Evolutionary conservation across 2,888 invertebrate genomes (phyloP).

Genomic region (Macrophya annulata): DNA sequence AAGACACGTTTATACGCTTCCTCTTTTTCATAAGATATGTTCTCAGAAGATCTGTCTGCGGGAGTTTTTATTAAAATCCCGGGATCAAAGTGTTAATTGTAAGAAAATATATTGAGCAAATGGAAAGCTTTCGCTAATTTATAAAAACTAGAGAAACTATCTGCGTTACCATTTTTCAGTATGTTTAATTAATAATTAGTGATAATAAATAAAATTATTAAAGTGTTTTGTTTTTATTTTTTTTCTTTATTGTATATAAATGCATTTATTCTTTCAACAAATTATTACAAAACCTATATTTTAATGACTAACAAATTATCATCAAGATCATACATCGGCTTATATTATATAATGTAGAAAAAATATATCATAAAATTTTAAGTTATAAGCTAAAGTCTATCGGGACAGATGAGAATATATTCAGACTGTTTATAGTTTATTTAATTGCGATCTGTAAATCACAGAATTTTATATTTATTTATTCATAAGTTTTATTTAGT

Average conservation of each 20-base stretch:
- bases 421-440: not conserved
- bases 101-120: constrained; percentile 11
- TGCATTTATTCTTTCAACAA: constrained; percentile 30
- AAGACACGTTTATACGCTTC: no score
- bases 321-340: constrained; percentile 31
- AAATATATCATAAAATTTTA: not conserved
- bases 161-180: not conserved
- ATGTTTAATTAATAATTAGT: not conserved
- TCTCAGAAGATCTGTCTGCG: not conserved
- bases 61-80: constrained; percentile 5
- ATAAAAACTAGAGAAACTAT: not conserved
- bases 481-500: not conserved
- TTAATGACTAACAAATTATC: constrained; percentile 25
- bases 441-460: constrained; percentile 11
- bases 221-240: not conserved
- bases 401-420: not conserved
- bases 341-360: constrained; percentile 3
- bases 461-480: not conserved
- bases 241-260: constrained; percentile 8
- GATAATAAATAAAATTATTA: not conserved
- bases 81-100: constrained; percentile 15
- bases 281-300: constrained; percentile 35
- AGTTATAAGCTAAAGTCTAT: not conserved
- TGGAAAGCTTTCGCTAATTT: constrained; percentile 1
- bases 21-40: constrained; percentile 5